Conservation (phyloP, 2,888 invertebrate species). For the Philereme vetulata region DNA sequence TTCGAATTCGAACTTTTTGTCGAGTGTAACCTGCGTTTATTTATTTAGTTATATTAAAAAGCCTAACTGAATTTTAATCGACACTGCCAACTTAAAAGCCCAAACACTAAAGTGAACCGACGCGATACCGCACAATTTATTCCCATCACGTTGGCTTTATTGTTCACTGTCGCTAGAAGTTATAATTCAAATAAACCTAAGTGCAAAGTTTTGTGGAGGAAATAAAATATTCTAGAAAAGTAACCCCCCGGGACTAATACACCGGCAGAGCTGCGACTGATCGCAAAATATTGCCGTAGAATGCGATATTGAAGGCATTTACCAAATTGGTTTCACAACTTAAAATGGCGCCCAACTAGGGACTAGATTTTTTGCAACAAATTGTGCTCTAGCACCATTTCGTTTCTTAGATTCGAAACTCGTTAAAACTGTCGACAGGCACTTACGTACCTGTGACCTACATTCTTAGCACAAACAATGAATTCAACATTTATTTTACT, state of each 20-base stretch:
- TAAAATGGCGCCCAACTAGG: conserved; percentile 4
- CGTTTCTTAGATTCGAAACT: conserved; percentile 11
- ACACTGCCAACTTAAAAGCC: conserved; percentile 21
- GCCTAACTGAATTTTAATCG: conserved; percentile 21
- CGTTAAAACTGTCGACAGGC: conserved; percentile 14
- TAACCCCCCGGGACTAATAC: conserved; percentile 37
- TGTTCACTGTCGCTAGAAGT: conserved; percentile 46
- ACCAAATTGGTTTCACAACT: conserved; percentile 10
- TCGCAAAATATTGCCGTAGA: not conserved
- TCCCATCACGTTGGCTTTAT: conserved; percentile 54
- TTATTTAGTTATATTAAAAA: conserved; percentile 7
- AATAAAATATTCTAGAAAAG: conserved; percentile 44
- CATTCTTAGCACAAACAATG: conserved; percentile 15
- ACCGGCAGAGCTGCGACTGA: conserved; percentile 18
- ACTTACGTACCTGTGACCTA: conserved; percentile 20
- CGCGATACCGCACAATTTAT: conserved; percentile 36
- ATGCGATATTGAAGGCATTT: conserved; percentile 10
- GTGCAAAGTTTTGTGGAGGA: conserved; percentile 43
- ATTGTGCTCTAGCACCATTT: conserved; percentile 1
- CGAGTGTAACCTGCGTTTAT: too few species aligned
- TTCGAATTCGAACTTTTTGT: not conserved
- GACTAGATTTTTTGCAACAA: conserved; percentile 1
- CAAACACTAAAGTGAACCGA: conserved; percentile 9
- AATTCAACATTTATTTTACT: conserved; percentile 18
- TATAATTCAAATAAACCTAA: conserved; percentile 60